Conservation (phyloP, 2,888 invertebrate genomes). For the Pollenia griseotomentosa region DNA sequence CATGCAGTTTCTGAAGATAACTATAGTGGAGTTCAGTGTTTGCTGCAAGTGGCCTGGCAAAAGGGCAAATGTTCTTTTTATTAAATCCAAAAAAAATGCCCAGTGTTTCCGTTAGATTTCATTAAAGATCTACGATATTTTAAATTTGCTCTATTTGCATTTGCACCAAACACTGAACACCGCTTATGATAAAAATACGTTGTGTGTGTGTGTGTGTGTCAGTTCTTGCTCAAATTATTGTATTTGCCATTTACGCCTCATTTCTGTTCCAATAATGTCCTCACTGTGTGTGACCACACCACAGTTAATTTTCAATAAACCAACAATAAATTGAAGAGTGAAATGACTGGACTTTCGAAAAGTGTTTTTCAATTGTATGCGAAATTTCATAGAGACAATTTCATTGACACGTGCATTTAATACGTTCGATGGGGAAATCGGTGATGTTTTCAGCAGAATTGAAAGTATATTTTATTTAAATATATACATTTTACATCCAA, state of each 20-base stretch:
- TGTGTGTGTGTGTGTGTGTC: no score
- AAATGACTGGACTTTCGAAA: background rate
- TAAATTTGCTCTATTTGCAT: no score
- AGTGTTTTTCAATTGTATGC: conserved; percentile 3
- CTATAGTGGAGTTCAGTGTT: no score
- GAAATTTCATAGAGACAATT: conserved; percentile 31
- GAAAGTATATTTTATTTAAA: conserved; percentile 64
- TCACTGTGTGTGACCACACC: conserved; percentile 37
- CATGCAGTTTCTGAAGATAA: no score
- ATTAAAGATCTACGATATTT: no score
- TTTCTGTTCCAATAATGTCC: conserved; percentile 46
- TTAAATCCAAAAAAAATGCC: no score
- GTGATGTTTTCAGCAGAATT: background rate
- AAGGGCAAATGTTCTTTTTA: no score
- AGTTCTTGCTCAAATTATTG: conserved; percentile 15
- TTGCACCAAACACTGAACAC: no score
- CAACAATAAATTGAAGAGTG: conserved; percentile 13
- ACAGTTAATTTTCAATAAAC: conserved; percentile 63
- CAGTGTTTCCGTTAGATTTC: no score
- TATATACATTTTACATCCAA: conserved; percentile 58
- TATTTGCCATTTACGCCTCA: conserved; percentile 44
- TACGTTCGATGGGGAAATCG: background rate
- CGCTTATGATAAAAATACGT: background rate
- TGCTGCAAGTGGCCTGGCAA: no score
- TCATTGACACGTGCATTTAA: conserved; percentile 31